Evolutionary conservation across 53 echinoderm and acorn worm genomes (phyloP).

Genomic region (Holothuria scabra): DNA sequence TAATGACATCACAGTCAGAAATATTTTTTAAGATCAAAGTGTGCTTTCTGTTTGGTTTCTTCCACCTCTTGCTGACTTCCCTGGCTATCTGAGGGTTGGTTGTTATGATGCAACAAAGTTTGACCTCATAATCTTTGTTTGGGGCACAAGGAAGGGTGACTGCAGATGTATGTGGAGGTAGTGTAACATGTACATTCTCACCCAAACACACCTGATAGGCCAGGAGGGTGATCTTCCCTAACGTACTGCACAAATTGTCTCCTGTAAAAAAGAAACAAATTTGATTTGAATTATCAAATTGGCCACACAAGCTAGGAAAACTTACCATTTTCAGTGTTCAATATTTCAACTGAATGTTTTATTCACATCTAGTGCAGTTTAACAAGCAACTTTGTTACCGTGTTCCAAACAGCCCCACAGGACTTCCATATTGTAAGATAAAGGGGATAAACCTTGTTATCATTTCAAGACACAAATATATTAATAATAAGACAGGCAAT

Average conservation of each 20-base stretch:
- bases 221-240: constrained; percentile 61
- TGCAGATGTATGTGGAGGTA: constrained; percentile 61
- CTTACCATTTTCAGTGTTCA: too few relatives aligned
- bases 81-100: constrained; percentile 50
- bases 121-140: constrained; percentile 49
- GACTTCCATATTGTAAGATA: too few relatives aligned
- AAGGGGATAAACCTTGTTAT: too few relatives aligned
- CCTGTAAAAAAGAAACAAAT: constrained; percentile 30
- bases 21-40: neutral
- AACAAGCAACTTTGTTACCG: too few relatives aligned
- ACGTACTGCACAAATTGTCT: neutral
- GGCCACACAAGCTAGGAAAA: too few relatives aligned
- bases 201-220: constrained; percentile 72
- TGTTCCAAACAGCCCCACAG: too few relatives aligned
- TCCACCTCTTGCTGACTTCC: constrained; percentile 20
- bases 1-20: constrained; percentile 17
- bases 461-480: too few relatives aligned
- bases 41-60: constrained; percentile 1
- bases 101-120: constrained; percentile 63
- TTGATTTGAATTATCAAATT: too few relatives aligned
- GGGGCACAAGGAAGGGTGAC: constrained; percentile 62
- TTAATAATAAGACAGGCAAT: too few relatives aligned
- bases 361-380: too few relatives aligned
- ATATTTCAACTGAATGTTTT: too few relatives aligned
- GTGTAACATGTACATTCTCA: constrained; percentile 49